Percentiles rank a stretch among this genome's conserved stretches.
These are phyloP conservation scores for Elachura formosa DNA, from an alignment of 2,113 vertebrate species.

Conservation along the genomic window DNA sequence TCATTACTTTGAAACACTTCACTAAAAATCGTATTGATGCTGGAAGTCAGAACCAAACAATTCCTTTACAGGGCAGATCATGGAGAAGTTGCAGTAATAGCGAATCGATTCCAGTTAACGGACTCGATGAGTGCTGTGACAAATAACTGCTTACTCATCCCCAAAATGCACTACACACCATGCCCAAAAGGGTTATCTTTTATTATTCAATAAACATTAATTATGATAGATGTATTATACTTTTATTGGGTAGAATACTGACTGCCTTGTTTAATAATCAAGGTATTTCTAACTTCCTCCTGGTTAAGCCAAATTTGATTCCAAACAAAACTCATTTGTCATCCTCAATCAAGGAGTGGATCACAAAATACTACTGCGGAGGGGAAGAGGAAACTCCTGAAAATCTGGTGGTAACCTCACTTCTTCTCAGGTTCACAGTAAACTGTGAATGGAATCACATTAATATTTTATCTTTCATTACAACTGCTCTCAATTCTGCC, in stretches of 20 bases:
- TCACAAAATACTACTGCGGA: not conserved
- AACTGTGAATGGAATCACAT: not conserved
- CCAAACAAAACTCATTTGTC: not conserved
- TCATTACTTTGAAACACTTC: slow-evolving; percentile 49
- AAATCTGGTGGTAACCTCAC: not conserved
- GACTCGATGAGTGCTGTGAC: not conserved
- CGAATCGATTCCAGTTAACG: slow-evolving; percentile 41
- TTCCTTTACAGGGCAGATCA: slow-evolving; percentile 36
- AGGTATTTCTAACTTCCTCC: not conserved
- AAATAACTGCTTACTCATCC: slow-evolving; percentile 9
- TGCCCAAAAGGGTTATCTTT: not conserved
- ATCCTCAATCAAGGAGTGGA: not conserved
- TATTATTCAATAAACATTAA: not conserved
- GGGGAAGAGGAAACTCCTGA: not conserved
- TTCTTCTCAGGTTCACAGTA: not conserved
- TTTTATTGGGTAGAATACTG: not conserved
- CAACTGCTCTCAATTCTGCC: not conserved
- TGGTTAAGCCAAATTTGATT: not conserved
- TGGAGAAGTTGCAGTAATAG: slow-evolving; percentile 37
- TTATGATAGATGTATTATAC: not conserved
- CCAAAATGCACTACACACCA: not conserved
- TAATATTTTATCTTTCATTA: not conserved
- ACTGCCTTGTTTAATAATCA: not conserved
- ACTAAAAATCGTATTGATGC: slow-evolving; percentile 61
- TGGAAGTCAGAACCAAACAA: slow-evolving; percentile 43